phyloP scores from a whole-genome alignment of 1,140 invertebrate genomes.

The Anagrus nilaparvatae region DNA sequence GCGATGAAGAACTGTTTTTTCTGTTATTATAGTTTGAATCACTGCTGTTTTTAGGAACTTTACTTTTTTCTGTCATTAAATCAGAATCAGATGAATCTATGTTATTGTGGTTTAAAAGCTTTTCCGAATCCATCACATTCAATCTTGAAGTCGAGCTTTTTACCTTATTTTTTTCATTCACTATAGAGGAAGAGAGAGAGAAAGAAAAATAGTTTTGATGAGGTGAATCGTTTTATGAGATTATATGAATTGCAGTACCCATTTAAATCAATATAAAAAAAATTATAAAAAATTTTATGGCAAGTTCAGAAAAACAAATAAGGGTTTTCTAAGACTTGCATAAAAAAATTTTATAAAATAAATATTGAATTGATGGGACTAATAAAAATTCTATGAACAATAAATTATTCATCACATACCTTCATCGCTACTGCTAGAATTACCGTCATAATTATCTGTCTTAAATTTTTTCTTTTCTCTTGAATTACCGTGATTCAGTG shows the following conservation, averaged over 20 bases:
- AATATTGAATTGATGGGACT: too few relatives aligned
- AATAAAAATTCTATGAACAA: too few relatives aligned
- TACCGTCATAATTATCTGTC: conserved; percentile 37
- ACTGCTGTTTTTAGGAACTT: too few relatives aligned
- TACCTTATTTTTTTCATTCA: conserved; percentile 41
- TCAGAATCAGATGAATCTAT: conserved; percentile 18
- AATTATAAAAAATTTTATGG: too few relatives aligned
- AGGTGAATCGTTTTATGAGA: too few relatives aligned
- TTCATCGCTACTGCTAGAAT: conserved; percentile 35
- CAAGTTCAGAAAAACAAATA: conserved; percentile 18
- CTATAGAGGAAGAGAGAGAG: too few relatives aligned
- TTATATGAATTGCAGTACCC: too few relatives aligned
- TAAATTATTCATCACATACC: conserved; percentile 32
- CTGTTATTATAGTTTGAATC: too few relatives aligned
- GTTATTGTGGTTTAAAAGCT: neutral
- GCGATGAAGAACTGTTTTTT: conserved; percentile 17
- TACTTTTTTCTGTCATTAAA: conserved; percentile 15
- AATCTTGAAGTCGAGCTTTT: conserved; percentile 25
- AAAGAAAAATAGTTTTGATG: too few relatives aligned
- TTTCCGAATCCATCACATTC: conserved; percentile 3
- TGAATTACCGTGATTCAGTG: conserved; percentile 11
- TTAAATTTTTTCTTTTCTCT: conserved; percentile 13
- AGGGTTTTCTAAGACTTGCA: too few relatives aligned
- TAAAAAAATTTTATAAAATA: too few relatives aligned
- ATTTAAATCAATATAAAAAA: too few relatives aligned